Base-by-base conservation (phyloP, 2,888 invertebrate species). In the Meta bourneti region DNA sequence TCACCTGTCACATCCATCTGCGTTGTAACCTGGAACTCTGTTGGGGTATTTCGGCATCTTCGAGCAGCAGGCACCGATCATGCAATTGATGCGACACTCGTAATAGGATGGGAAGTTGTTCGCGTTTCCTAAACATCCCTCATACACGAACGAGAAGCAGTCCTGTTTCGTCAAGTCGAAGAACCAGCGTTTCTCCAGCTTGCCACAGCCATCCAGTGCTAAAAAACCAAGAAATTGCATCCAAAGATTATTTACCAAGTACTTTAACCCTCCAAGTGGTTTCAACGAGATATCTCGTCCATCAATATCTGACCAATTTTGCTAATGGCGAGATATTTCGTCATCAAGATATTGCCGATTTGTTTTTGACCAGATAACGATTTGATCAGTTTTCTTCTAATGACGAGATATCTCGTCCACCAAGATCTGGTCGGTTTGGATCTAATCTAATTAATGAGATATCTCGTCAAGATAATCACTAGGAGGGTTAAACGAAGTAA, bases 81-180 rank as follows among this genome's bases (percentile, higher is more conserved):
- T 82, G 72, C 93, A 93, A 19, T 85, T 49, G 51, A 91, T 71
- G 6, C 91, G 88, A 95, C 98, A 98, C 93, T 97, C 97, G 54
- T 97, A 96, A 94, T 97, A 97, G 69, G 96, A 97, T 89, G 97
- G 96, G 95, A 98, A 98, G 94, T 97, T 97, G 95, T 98, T 98
- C 94, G 97, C 97, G 94, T 97, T 98, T 74, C 97, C 97, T 75
- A 97, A 97, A 94, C 97, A 97, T n/a, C 97, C 97, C 75, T 96
- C 96, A 94, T 96, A 97, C 20, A 95, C 95, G 94, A 98, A 97
- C 11, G 96, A 95, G 92, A 97, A 96, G 94, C 98, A 98, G 93
- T 96, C 96, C 94, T 98, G 98, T 72, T 96, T 96, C 93, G 96
- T 96, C 5, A 97, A 96, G 95, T 97, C 97, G 95, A 98, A 98